Base-by-base conservation (phyloP, 2,888 invertebrate species). In the Lymantria monacha region DNA sequence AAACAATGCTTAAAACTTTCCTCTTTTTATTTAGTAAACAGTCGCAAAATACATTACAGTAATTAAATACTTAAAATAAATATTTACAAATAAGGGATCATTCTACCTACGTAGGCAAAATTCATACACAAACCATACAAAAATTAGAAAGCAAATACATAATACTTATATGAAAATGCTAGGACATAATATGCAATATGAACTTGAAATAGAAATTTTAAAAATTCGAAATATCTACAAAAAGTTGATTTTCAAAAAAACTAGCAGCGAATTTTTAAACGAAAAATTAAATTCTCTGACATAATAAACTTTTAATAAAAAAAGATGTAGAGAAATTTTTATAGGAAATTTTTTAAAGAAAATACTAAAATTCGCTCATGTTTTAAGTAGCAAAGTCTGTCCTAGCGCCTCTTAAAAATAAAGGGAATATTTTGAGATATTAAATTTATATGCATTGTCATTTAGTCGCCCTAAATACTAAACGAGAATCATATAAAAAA, bases 381-480 rank as follows among this genome's bases (percentile, higher is more conserved):
- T 63, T 51, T 68, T 64, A 53, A 51, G 44, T 48, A 37, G 63
- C 59, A 58, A 66, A 70, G 58, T 61, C 74, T 78, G 81, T 71
- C 81, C 72, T 63, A 59, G 70, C 58, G 43, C 41, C 55, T 68
- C 83, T 85, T 86, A 82, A 60, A 53, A 67, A 67, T 76, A 79
- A 72, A 81, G 87, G 89, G 88, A 88, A 90, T 88, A 87, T 75
- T 83, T 72, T 63, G 70, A 79, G 74, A 78, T 81, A 79, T 79
- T 82, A 82, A 22, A 69, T 83, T 87, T 78, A 89, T 88, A 91
- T 90, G 89, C 76, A 83, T 87, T 87, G 87, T 91, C 90, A 88
- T 90, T 91, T 89, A 90, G 90, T 86, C 87, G 90, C 90, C 90
- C 90, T 91, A 88, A 85, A 74, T 72, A 89, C 89, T 87, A 89